phyloP scores from a whole-genome alignment of 2,888 invertebrate species.

The Lepidocyrtinus sp. region DNA sequence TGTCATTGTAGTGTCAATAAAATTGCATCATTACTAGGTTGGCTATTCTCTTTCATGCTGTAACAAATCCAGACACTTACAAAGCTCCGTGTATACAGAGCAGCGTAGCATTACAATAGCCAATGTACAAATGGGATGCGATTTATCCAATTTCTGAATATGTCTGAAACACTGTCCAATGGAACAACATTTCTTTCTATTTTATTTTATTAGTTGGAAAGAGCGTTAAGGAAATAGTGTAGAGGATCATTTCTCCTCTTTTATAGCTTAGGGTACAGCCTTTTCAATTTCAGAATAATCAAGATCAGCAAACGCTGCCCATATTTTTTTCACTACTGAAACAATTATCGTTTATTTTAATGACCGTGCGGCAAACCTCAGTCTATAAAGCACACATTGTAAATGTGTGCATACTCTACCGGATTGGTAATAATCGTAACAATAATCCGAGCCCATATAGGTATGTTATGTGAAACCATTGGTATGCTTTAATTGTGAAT shows the following conservation, averaged over 20 bases:
- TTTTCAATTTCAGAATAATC: slow-evolving; percentile 52
- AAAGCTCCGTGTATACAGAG: too few species aligned
- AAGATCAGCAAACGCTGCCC: slow-evolving; percentile 57
- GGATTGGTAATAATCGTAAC: not conserved
- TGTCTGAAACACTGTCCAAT: not conserved
- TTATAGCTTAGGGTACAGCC: slow-evolving; percentile 22
- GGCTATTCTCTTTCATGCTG: not conserved
- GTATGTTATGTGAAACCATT: not conserved
- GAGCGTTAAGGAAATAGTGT: too few species aligned
- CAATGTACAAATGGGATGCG: not conserved
- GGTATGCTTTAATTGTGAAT: slow-evolving; percentile 54
- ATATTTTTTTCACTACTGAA: slow-evolving; percentile 55
- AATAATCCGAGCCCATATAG: not conserved
- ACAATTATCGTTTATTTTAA: slow-evolving; percentile 59
- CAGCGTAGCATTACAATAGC: not conserved
- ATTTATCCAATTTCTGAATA: not conserved
- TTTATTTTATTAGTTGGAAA: slow-evolving; percentile 22
- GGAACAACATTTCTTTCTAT: slow-evolving; percentile 11
- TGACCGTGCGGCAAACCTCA: slow-evolving; percentile 55
- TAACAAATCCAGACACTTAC: not conserved
- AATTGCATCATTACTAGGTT: not conserved
- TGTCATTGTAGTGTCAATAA: not conserved
- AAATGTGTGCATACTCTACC: not conserved
- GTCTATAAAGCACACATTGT: slow-evolving; percentile 46
- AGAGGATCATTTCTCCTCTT: slow-evolving; percentile 33